Conservation (phyloP, 2,888 invertebrate species). For the Rutpela maculata region DNA sequence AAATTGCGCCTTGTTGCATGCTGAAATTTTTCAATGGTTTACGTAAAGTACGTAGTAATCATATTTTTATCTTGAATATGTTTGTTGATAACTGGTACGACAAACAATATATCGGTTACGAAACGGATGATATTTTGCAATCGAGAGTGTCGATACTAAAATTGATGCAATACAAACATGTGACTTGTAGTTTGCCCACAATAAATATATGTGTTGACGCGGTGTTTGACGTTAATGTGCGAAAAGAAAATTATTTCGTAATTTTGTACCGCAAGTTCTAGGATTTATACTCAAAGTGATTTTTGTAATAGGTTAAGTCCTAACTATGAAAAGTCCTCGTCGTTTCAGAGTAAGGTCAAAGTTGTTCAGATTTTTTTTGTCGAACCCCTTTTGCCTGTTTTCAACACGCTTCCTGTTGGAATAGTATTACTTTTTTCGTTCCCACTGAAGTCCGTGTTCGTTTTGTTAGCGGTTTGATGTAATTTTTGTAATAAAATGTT, state of each 20-base stretch:
- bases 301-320: not conserved
- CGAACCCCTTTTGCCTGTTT: constrained; percentile 40
- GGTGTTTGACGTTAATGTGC: not conserved
- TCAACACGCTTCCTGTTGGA: not conserved
- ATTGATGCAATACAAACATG: constrained; percentile 5
- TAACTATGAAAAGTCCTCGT: not conserved
- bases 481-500: constrained; percentile 32
- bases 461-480: constrained; percentile 30
- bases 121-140: not conserved
- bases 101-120: not conserved
- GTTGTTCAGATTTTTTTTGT: constrained; percentile 13
- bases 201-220: not conserved
- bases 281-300: not conserved
- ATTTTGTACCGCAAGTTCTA: not conserved
- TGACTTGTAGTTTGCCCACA: not conserved
- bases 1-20: too few species aligned
- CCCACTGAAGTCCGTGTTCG: constrained; percentile 21
- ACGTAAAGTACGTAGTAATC: constrained; percentile 8
- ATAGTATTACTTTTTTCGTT: constrained; percentile 39
- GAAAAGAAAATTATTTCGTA: not conserved
- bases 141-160: not conserved
- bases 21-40: not conserved
- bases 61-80: constrained; percentile 19
- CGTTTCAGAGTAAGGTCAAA: constrained; percentile 1
- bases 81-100: constrained; percentile 7